These are phyloP conservation scores for Cryptoblepharus egeriae DNA, from an alignment of 2,797 vertebrate species.

Conservation along the genomic window DNA sequence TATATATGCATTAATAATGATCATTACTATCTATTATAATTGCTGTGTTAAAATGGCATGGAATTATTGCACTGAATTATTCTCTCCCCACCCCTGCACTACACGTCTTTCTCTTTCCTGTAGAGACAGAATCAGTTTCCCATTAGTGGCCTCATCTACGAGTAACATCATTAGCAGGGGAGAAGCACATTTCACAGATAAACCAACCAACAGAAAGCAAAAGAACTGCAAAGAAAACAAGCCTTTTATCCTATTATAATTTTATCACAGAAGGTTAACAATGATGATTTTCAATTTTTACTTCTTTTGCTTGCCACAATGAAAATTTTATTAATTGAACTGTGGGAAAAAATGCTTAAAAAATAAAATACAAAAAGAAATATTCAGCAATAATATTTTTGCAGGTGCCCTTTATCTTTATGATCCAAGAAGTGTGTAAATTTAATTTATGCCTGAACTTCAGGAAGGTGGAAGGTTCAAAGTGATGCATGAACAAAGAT, in stretches of 20 bases:
- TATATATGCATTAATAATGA: neutral
- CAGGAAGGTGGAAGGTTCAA: neutral
- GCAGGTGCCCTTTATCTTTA: neutral
- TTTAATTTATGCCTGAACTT: neutral
- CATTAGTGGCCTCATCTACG: neutral
- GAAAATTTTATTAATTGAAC: too few relatives aligned
- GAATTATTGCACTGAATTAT: too few relatives aligned
- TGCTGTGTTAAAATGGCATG: neutral
- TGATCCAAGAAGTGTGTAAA: neutral
- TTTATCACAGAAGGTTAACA: neutral
- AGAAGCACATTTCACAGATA: neutral
- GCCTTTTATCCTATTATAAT: neutral
- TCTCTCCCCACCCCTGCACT: too few relatives aligned
- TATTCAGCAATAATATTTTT: neutral
- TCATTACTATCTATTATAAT: too few relatives aligned
- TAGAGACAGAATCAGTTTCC: neutral
- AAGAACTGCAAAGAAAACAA: constrained; percentile 19
- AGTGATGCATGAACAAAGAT: neutral
- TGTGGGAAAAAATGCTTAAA: too few relatives aligned
- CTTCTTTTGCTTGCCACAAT: too few relatives aligned
- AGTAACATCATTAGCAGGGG: neutral
- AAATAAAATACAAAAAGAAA: neutral
- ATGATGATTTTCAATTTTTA: too few relatives aligned
- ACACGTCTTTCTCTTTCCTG: neutral
- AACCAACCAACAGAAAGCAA: constrained; percentile 39